Base-by-base conservation (phyloP, 1,140 invertebrate genomes). In the Anadara kagoshimensis region DNA sequence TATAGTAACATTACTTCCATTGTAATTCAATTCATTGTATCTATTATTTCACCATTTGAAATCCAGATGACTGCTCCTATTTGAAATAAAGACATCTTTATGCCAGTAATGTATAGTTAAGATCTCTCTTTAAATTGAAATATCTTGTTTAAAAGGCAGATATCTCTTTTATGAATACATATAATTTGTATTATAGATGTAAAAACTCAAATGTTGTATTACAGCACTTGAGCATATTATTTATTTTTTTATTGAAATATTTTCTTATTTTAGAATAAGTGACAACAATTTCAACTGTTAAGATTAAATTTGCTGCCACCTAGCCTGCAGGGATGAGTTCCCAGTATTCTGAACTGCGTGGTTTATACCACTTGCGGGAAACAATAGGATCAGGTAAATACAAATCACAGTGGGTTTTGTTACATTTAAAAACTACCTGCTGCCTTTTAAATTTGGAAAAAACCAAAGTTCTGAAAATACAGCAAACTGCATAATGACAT, bases 291-390 rank as follows among this genome's bases (percentile, higher is more conserved):
- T 26, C 45, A 49, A 47, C 26, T 18, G 49, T 20, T 22, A 54
- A 56, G 14, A 44, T 36, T 36, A 36, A 36, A 36, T 36, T 36
- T 36, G 29, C 14, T n/a, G 20, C 36, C 11, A 43, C 7, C 22
- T 16, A 20, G 29, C 20, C 44, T 44, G 10, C 80, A 36, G 29
- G 29, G 29, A 36, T 75, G 78, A 80, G 67, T 29, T 81, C 81
- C 51, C 70, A 76, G 51, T 87, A 85, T 72, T 72, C 82, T 41
- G 87, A 85, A 54, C 70, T 89, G 47, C 83, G 82, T 26, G 88
- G 88, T 1, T 71, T 84, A 18, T 95, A 95, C 82, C 92, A 93
- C 65, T 82, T 94, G 18, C 92, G 94, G 75, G 93, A 94, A 86
- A 95, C 94, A 3, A 93, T 94, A 78, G 93, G 93, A 11, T 92